These are phyloP conservation scores for Drosophila melanosoma DNA, from an alignment of 2,888 invertebrate genomes.

Conservation along the genomic window DNA sequence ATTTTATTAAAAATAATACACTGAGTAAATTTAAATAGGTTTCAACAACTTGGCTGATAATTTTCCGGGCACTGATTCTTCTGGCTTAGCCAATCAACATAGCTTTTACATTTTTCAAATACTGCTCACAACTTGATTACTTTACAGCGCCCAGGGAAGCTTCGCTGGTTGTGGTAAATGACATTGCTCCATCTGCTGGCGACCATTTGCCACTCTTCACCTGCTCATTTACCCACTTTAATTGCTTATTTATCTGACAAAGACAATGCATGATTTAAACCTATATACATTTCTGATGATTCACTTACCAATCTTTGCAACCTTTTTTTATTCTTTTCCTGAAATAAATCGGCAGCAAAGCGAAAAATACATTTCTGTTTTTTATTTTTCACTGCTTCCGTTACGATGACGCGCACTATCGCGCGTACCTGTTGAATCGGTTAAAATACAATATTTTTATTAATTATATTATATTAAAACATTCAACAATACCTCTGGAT, in stretches of 20 bases:
- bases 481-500: slow-evolving; percentile 49
- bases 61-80: slow-evolving; percentile 42
- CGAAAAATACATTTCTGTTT: slow-evolving; percentile 36
- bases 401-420: slow-evolving; percentile 58
- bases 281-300: too few species aligned
- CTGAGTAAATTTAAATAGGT: slow-evolving; percentile 4
- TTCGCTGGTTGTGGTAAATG: slow-evolving; percentile 31
- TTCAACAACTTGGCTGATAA: slow-evolving; percentile 50
- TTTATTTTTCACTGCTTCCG: slow-evolving; percentile 31
- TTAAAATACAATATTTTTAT: background rate
- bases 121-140: slow-evolving; percentile 15
- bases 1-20: slow-evolving; percentile 7
- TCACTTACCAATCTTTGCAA: slow-evolving; percentile 30
- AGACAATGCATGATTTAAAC: background rate
- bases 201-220: slow-evolving; percentile 35
- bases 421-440: slow-evolving; percentile 40
- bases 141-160: background rate
- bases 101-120: background rate
- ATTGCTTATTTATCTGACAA: slow-evolving; percentile 57
- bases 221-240: slow-evolving; percentile 57
- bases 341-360: slow-evolving; percentile 47
- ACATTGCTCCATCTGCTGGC: slow-evolving; percentile 31
- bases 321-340: slow-evolving; percentile 8
- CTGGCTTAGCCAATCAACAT: background rate
- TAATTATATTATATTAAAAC: too few species aligned